Evolutionary conservation across 2,888 invertebrate species (phyloP).

Genomic region (Dryocosmus kuriphilus): DNA sequence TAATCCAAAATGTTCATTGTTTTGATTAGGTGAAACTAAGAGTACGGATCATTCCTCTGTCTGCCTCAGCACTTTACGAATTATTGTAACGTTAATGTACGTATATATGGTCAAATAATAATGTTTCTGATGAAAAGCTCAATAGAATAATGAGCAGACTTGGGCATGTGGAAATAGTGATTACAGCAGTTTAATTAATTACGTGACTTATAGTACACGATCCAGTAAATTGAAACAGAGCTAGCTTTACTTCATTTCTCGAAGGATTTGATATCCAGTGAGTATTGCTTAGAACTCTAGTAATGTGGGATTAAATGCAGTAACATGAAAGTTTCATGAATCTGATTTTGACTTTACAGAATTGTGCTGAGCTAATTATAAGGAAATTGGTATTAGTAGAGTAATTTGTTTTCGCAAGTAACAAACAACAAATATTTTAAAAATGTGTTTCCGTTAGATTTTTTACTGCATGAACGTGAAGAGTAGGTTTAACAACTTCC

Average conservation of each 20-base stretch:
- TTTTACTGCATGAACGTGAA: no score
- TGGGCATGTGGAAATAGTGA: slow-evolving; percentile 12
- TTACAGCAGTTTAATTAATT: slow-evolving; percentile 27
- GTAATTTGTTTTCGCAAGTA: no score
- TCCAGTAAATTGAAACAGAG: slow-evolving; percentile 8
- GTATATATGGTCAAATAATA: neutral
- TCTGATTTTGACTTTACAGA: neutral
- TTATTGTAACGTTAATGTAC: slow-evolving; percentile 7
- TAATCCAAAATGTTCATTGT: neutral
- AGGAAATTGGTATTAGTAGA: no score
- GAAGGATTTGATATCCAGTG: neutral
- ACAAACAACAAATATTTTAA: no score
- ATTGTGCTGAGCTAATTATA: no score
- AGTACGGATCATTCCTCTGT: slow-evolving; percentile 7
- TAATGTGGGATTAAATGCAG: neutral
- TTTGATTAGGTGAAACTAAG: neutral
- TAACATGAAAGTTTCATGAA: neutral
- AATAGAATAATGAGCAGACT: slow-evolving; percentile 18
- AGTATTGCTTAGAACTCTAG: neutral
- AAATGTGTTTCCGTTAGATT: no score
- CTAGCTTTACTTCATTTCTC: neutral
- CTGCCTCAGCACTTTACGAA: neutral
- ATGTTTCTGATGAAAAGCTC: slow-evolving; percentile 32
- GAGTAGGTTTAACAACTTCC: no score
- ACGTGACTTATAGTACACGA: neutral